Conservation (phyloP, 35 echinoderm and acorn worm species). For the Apostichopus parvimensis region DNA sequence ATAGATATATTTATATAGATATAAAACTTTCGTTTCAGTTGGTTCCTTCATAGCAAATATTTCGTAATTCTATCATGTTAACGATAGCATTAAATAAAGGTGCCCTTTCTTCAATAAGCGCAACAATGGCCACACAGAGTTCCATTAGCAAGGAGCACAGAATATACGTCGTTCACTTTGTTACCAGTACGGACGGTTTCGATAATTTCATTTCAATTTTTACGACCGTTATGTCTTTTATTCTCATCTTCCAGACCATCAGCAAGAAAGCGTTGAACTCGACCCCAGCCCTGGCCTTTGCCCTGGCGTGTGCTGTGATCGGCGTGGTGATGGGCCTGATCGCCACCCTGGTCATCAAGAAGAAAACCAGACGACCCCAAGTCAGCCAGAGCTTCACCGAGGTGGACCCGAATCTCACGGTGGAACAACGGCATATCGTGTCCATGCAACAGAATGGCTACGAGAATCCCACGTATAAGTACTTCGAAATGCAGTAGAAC, state of each 20-base stretch:
- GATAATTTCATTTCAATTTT: neutral
- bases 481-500: slow-evolving; percentile 98
- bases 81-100: too few species aligned
- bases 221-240: neutral
- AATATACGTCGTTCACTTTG: too few species aligned
- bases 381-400: slow-evolving; percentile 89
- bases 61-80: too few species aligned
- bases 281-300: slow-evolving; percentile 82
- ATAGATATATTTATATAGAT: too few species aligned
- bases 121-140: too few species aligned
- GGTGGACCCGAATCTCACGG: slow-evolving; percentile 80
- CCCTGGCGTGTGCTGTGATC: slow-evolving; percentile 83
- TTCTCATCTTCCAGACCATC: slow-evolving; percentile 46
- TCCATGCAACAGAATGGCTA: slow-evolving; percentile 98
- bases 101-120: too few species aligned
- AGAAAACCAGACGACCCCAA: slow-evolving; percentile 80
- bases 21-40: too few species aligned
- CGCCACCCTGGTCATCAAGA: slow-evolving; percentile 79
- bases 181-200: neutral
- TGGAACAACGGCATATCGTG: slow-evolving; percentile 96
- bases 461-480: slow-evolving; percentile 99
- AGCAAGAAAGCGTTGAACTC: slow-evolving; percentile 69
- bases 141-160: too few species aligned
- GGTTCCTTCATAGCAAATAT: too few species aligned
- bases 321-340: slow-evolving; percentile 85